phyloP scores from a whole-genome alignment of 30 jellyfish, hydroid and myxozoan genomes.

The Nemopilema nomurai region DNA sequence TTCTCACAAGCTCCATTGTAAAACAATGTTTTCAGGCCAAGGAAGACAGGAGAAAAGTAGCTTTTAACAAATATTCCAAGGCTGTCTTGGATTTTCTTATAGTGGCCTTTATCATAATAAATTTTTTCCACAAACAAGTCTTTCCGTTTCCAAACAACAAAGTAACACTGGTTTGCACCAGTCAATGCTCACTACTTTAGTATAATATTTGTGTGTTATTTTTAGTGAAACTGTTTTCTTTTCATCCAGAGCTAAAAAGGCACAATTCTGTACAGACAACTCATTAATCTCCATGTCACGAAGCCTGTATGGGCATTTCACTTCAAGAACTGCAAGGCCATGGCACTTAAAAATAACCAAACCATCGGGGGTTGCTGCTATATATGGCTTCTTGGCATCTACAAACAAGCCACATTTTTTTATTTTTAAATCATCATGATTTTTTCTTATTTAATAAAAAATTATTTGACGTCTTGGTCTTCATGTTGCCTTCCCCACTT shows the following conservation, averaged over 20 bases:
- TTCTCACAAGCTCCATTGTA: conserved; percentile 60
- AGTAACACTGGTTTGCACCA: conserved; percentile 24
- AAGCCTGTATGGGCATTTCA: conserved; percentile 31
- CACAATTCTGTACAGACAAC: not conserved
- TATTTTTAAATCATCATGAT: not conserved
- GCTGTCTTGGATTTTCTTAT: conserved; percentile 27
- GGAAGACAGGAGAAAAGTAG: conserved; percentile 4
- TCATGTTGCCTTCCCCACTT: not conserved
- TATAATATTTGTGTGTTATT: conserved; percentile 25
- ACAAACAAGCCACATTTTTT: conserved; percentile 21
- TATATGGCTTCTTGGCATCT: conserved; percentile 15
- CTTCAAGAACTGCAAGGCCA: conserved; percentile 16
- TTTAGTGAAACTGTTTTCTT: not conserved
- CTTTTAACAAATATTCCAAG: conserved; percentile 14
- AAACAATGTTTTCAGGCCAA: not conserved
- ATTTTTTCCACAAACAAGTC: conserved; percentile 6
- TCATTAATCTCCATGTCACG: not conserved
- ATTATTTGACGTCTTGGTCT: not conserved
- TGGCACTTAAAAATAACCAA: conserved; percentile 32
- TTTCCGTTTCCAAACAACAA: conserved; percentile 42
- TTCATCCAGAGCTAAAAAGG: conserved; percentile 3
- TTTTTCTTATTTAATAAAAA: not conserved
- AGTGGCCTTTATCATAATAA: conserved; percentile 1
- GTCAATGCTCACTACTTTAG: conserved; percentile 39
- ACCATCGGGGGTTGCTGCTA: conserved; percentile 44